Evolutionary conservation across 2,797 vertebrate genomes (phyloP).

Genomic region (Clarias laeviceps): DNA sequence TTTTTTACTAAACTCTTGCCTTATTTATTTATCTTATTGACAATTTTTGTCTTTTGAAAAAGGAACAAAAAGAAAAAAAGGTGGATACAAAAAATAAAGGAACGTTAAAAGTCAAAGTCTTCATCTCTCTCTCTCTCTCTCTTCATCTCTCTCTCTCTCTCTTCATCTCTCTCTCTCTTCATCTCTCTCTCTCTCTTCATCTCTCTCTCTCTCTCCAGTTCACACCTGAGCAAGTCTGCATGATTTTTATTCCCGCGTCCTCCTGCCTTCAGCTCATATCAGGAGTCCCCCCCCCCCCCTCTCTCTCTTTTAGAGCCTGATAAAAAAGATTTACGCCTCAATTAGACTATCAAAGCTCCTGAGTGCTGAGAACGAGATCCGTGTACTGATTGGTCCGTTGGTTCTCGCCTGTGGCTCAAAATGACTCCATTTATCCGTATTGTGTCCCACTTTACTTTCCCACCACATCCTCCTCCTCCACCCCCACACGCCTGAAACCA

Average conservation of each 20-base stretch:
- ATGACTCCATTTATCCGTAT: constrained; percentile 37
- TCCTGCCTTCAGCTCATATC: constrained; percentile 37
- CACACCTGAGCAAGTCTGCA: constrained; percentile 18
- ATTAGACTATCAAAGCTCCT: constrained; percentile 51
- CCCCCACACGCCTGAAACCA: neutral
- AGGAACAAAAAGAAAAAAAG: too few relatives aligned
- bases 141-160: too few relatives aligned
- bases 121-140: too few relatives aligned
- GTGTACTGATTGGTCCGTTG: constrained; percentile 32
- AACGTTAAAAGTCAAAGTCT: too few relatives aligned
- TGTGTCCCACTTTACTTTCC: constrained; percentile 25
- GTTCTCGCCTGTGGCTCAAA: constrained; percentile 35
- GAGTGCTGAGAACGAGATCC: constrained; percentile 26
- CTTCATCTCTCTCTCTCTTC: too few relatives aligned
- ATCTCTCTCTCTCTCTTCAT: too few relatives aligned
- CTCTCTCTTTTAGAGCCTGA: constrained; percentile 30
- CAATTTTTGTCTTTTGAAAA: too few relatives aligned
- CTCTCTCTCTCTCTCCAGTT: neutral
- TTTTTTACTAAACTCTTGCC: too few relatives aligned
- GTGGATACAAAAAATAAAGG: too few relatives aligned
- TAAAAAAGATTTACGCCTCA: constrained; percentile 49
- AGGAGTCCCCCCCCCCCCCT: neutral
- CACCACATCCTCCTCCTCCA: constrained; percentile 2
- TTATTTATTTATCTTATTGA: too few relatives aligned
- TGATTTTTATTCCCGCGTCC: constrained; percentile 61